phyloP scores from a whole-genome alignment of 2,113 vertebrate species.

The Serranochromis macrocephalus region DNA sequence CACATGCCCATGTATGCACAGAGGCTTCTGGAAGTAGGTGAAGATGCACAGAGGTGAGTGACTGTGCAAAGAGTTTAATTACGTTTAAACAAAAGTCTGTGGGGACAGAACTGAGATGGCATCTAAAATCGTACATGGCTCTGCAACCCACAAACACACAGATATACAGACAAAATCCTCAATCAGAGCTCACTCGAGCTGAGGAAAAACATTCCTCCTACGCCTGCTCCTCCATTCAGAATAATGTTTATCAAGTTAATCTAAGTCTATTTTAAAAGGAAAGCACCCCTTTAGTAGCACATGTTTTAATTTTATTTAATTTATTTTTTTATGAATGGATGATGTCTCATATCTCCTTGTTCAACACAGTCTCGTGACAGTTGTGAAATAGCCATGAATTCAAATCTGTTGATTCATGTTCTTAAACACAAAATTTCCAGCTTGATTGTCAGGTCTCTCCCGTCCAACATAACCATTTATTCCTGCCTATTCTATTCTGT shows the following conservation, averaged over 20 bases:
- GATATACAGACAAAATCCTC: background rate
- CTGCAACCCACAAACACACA: background rate
- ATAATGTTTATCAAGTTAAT: background rate
- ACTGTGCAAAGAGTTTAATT: conserved; percentile 14
- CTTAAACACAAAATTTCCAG: background rate
- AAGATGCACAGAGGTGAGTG: background rate
- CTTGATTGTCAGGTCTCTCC: background rate
- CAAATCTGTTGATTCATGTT: background rate
- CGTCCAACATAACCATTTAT: background rate
- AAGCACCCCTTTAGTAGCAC: background rate
- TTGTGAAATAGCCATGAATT: background rate
- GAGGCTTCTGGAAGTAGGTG: background rate
- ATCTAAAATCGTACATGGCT: background rate
- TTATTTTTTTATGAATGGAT: background rate
- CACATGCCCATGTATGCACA: rapidly evolving
- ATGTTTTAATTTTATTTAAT: background rate
- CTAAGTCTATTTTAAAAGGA: background rate
- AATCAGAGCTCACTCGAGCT: background rate
- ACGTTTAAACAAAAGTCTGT: background rate
- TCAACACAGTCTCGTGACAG: background rate
- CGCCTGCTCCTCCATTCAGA: background rate
- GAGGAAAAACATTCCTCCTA: rapidly evolving
- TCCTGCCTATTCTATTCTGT: background rate
- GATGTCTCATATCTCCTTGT: rapidly evolving
- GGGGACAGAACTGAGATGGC: background rate